phyloP scores from a whole-genome alignment of 2,113 vertebrate species.

The Podarcis raffonei region DNA sequence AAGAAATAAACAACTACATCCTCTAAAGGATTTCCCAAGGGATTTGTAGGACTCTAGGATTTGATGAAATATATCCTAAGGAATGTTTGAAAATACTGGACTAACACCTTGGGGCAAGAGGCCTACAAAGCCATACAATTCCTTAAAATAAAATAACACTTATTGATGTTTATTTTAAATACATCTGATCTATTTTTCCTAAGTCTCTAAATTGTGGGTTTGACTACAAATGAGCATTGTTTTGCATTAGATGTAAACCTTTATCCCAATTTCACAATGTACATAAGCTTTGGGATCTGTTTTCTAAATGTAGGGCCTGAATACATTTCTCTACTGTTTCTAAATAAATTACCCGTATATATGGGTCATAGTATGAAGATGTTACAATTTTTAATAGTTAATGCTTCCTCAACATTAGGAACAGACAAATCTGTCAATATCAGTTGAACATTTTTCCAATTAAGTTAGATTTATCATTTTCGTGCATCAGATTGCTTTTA shows the following conservation, averaged over 20 bases:
- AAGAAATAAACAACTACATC: not conserved
- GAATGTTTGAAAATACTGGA: not conserved
- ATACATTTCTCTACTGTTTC: not conserved
- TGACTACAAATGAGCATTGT: not conserved
- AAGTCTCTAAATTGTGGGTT: not conserved
- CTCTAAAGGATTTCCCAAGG: not conserved
- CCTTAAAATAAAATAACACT: not conserved
- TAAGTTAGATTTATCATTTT: no score
- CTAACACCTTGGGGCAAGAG: not conserved
- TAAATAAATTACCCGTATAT: not conserved
- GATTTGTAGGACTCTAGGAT: not conserved
- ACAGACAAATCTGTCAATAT: no score
- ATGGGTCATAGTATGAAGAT: not conserved
- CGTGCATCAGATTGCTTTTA: no score
- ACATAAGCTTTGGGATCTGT: not conserved
- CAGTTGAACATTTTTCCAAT: no score
- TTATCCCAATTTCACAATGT: not conserved
- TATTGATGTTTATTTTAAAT: not conserved
- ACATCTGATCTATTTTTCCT: no score
- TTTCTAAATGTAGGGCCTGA: not conserved
- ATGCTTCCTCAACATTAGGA: not conserved
- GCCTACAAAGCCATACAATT: not conserved
- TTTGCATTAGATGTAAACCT: not conserved
- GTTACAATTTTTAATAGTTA: not conserved
- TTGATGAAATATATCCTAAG: not conserved